Conservation (phyloP, 2,113 vertebrate species). For the Felis catus region DNA sequence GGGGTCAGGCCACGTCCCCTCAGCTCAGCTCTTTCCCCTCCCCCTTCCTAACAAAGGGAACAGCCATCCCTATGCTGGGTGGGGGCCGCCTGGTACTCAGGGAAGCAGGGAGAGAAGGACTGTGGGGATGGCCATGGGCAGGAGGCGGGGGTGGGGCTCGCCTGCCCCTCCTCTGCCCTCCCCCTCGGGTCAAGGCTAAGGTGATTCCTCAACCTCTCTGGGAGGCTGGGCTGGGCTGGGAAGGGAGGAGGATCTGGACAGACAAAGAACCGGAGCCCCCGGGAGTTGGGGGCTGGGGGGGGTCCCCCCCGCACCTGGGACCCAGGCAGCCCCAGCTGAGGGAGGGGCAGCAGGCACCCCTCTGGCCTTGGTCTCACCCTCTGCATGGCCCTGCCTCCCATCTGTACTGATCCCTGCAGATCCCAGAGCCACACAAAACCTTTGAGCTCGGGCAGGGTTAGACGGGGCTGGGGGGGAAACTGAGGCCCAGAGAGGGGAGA, state of each 20-base stretch:
- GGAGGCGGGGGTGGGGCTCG: slow-evolving; percentile 56
- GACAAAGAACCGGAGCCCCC: slow-evolving; percentile 59
- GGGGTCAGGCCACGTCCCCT: slow-evolving; percentile 77
- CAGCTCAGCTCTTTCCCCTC: slow-evolving; percentile 73
- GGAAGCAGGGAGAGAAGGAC: slow-evolving; percentile 38
- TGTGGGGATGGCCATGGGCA: slow-evolving; percentile 60
- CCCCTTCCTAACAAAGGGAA: slow-evolving; percentile 80
- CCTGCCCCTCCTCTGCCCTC: slow-evolving; percentile 65
- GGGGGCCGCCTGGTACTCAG: slow-evolving; percentile 35
- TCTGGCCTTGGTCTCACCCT: not conserved
- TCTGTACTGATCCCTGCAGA: not conserved
- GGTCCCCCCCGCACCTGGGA: slow-evolving; percentile 60
- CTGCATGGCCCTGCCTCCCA: not conserved
- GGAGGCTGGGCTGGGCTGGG: slow-evolving; percentile 43
- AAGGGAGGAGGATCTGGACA: slow-evolving; percentile 53
- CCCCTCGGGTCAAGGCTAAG: slow-evolving; percentile 79
- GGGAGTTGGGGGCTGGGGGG: slow-evolving; percentile 50
- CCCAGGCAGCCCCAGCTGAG: not conserved
- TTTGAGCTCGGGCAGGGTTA: not conserved
- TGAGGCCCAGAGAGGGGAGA: slow-evolving; percentile 14
- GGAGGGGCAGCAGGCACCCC: slow-evolving; percentile 35
- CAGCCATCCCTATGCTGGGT: not conserved
- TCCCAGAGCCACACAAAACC: not conserved
- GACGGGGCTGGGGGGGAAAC: not conserved
- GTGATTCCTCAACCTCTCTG: slow-evolving; percentile 79